Conservation (phyloP, 2,888 invertebrate genomes). For the Heterodera filipjevi region DNA sequence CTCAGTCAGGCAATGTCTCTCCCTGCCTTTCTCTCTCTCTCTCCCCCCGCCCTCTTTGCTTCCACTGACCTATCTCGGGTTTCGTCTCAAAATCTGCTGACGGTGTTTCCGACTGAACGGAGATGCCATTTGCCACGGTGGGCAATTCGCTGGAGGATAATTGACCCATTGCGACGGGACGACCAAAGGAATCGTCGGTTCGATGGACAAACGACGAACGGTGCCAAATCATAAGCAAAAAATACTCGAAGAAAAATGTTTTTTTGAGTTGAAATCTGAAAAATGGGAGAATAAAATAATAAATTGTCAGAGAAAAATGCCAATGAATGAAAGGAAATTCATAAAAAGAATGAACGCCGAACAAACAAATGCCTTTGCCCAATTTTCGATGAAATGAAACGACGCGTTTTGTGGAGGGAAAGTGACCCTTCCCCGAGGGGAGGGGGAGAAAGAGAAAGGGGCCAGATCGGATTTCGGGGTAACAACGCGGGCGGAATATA, state of each 20-base stretch:
- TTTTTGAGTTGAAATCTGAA: neutral
- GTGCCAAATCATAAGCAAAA: neutral
- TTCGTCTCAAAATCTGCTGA: neutral
- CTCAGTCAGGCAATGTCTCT: no score
- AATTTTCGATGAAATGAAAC: neutral
- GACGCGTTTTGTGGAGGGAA: neutral
- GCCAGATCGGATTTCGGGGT: conserved; percentile 13
- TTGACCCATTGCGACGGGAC: conserved; percentile 6
- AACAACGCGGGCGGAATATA: neutral
- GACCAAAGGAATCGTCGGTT: neutral
- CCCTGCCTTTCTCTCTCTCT: no score
- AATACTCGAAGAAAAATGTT: neutral
- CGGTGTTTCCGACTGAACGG: neutral
- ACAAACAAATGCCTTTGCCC: neutral
- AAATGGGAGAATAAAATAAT: neutral
- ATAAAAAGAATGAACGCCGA: neutral
- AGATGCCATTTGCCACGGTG: neutral
- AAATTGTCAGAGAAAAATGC: neutral
- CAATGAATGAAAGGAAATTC: neutral
- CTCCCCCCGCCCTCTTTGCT: no score
- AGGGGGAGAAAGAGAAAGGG: neutral
- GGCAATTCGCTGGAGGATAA: conserved; percentile 6
- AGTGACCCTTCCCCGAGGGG: conserved; percentile 1
- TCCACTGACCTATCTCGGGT: neutral
- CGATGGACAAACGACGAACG: neutral